These are phyloP conservation scores for Amblyjoppa fuscipennis DNA, from an alignment of 2,888 invertebrate genomes.

Conservation along the genomic window DNA sequence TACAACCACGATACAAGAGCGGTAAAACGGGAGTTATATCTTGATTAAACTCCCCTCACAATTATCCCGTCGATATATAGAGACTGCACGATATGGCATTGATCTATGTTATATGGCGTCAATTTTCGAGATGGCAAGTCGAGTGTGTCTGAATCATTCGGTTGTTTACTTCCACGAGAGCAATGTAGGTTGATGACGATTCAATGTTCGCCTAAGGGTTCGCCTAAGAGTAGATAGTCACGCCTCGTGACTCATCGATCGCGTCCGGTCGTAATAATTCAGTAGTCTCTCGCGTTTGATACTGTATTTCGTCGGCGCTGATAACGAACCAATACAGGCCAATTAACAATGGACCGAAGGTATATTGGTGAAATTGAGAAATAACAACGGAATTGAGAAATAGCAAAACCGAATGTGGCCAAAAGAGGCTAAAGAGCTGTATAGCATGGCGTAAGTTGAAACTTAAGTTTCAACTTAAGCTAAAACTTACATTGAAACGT, in stretches of 20 bases:
- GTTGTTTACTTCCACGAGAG: conserved; percentile 51
- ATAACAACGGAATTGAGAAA: neutral
- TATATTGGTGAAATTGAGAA: neutral
- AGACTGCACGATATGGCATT: neutral
- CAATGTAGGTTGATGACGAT: conserved; percentile 60
- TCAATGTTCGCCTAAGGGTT: conserved; percentile 43
- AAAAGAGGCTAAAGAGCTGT: no score
- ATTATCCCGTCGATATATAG: conserved; percentile 13
- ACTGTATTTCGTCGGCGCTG: neutral
- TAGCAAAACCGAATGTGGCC: neutral
- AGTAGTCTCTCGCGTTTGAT: neutral
- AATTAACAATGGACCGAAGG: neutral
- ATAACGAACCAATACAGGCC: neutral
- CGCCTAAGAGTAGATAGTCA: neutral
- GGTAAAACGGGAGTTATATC: neutral
- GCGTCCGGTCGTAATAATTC: conserved; percentile 43
- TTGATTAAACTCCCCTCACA: conserved; percentile 16
- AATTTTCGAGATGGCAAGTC: conserved; percentile 32
- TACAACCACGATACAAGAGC: neutral
- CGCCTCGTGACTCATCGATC: conserved; percentile 41
- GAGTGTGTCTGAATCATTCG: conserved; percentile 52
- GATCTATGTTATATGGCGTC: conserved; percentile 4
- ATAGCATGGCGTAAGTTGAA: no score
- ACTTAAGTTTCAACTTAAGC: no score
- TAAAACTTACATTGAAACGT: no score